Evolutionary conservation across 2,888 invertebrate species (phyloP), one percentile per base, ranked within the genome.

Genomic region (Orchestes rusci): DNA sequence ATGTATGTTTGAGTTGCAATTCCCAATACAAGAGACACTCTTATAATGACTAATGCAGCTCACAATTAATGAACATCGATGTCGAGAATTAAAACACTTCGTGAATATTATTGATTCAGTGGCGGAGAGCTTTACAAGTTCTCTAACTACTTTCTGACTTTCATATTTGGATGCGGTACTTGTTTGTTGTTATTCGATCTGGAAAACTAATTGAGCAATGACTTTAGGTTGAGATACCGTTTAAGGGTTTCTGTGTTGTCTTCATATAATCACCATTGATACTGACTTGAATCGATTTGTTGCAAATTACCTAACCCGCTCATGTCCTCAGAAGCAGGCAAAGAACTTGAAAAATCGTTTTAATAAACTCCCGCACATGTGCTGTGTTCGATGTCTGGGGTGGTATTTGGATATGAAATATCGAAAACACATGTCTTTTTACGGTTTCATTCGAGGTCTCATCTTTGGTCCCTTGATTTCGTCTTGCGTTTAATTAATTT

Each of bases 391-490:
- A 28, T 45, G 48, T 48, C 48, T 48, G 51, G 48, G 51, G 51
- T 51, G 51, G 51, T 45, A 48, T 51, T 48, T 45, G 45, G 40
- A 48, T 51, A 48, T 51, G 51, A 51, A 51, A 51, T 51, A 51
- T 51, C 51, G 51, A 45, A 51, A 51, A 51, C 51, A 51, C 45
- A 51, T 51, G 51, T 51, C 48, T 43, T 33, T 44, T 48, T 35
- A 23, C n/a, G 23, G 23, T 23, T 10, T 23, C 23, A 7, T 23
- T 23, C 23, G n/a, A n/a, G n/a, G n/a, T n/a, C n/a, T n/a, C n/a
- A n/a, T n/a, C n/a, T n/a, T n/a, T n/a, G n/a, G n/a, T n/a, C n/a
- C n/a, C n/a, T n/a, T n/a, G n/a, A n/a, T n/a, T n/a, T n/a, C n/a
- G n/a, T n/a, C n/a, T n/a, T n/a, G n/a, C n/a, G n/a, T n/a, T n/a